Base-by-base conservation (phyloP, 2,797 vertebrate genomes). In the Silurus aristotelis region DNA sequence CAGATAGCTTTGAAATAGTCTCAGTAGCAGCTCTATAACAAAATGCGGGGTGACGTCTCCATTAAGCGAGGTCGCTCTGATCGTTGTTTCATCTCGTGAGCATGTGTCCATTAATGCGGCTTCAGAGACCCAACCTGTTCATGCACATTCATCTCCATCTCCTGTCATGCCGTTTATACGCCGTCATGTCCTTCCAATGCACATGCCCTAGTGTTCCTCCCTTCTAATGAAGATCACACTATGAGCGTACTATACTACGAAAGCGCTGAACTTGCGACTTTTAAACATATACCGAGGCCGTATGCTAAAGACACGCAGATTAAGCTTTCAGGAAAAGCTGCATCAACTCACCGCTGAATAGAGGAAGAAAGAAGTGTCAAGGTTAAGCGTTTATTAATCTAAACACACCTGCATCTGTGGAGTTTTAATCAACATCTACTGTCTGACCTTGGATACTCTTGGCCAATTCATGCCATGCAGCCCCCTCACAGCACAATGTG, bases 61-160 rank as follows among this genome's bases (percentile, higher is more conserved):
- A 90, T 92, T 91, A 90, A 91, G 87, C 84, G 70, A 58, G 75
- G 82, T 31, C 82, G 89, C 89, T 93, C 92, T 94, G 91, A 93
- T 93, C 91, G 92, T 87, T 12, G 85, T 91, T 89, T 92, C 91
- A 91, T 82, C 80, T 67, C 68, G 68, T 20, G 64, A 77, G 66
- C 31, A 22, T 7, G 55, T 60, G 52, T 79, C 63, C 31, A 46
- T 77, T 75, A 68, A 58, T 31, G 20, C 6, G 22, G 46, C 85
- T 72, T 85, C 38, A 72, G 85, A 56, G 84, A 78, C 70, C 61
- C 61, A 85, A 83, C 61, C 83, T 82, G 91, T 89, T 73, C 89
- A 89, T 90, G 92, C 90, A 87, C 90, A 92, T 92, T 87, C 75
- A 84, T 79, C 81, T 82, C 77, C 43, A 80, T 67, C 84, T 91